These are phyloP conservation scores for Dromiciops gliroides DNA, from an alignment of 2,113 vertebrate genomes.

Conservation along the genomic window DNA sequence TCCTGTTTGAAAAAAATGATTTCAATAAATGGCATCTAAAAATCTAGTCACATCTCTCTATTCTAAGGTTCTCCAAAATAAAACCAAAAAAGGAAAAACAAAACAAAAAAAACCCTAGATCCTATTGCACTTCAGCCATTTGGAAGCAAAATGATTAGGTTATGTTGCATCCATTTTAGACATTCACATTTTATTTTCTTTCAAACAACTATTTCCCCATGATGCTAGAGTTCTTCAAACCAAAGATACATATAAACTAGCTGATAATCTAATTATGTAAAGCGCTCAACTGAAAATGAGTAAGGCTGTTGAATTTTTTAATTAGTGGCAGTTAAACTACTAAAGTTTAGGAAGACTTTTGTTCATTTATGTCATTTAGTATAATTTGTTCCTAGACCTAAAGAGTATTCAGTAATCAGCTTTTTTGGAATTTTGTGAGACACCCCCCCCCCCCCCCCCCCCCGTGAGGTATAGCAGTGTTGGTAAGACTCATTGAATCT, in stretches of 20 bases:
- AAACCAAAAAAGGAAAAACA: slow-evolving; percentile 16
- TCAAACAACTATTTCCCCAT: slow-evolving; percentile 16
- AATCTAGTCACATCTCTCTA: not conserved
- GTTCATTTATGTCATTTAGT: not conserved
- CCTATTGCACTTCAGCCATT: slow-evolving; percentile 36
- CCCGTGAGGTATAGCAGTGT: not conserved
- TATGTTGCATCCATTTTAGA: slow-evolving; percentile 1
- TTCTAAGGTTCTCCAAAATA: not conserved
- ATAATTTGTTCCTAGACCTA: not conserved
- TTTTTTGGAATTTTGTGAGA: not conserved
- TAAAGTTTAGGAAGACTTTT: slow-evolving; percentile 44
- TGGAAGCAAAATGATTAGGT: slow-evolving; percentile 30
- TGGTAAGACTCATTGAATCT: not conserved
- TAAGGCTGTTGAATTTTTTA: not conserved
- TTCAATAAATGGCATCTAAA: not conserved
- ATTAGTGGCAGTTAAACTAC: slow-evolving; percentile 9
- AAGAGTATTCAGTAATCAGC: not conserved
- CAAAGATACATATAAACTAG: not conserved
- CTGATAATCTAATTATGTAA: not conserved
- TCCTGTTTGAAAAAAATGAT: slow-evolving; percentile 84
- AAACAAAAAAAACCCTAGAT: not conserved
- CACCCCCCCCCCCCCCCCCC: no score
- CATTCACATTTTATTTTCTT: slow-evolving; percentile 39
- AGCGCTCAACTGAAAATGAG: not conserved
- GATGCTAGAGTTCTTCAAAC: not conserved